Evolutionary conservation across 2,113 vertebrate genomes (phyloP), one percentile per base, ranked within the genome.

Genomic region (Xiphias gladius): DNA sequence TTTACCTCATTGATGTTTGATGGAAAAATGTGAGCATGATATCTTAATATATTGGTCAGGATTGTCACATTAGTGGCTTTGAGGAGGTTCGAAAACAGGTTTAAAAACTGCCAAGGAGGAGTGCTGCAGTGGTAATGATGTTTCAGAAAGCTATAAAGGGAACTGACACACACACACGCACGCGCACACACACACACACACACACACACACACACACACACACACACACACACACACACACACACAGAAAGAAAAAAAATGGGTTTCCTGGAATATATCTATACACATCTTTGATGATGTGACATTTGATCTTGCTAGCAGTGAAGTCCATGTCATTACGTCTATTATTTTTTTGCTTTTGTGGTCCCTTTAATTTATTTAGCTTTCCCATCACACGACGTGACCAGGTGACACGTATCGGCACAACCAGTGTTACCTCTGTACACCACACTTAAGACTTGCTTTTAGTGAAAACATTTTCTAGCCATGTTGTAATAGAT

Each of bases 61-160:
- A 43, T n/a, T 68, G 76, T 75, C 79, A 68, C 48, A 22, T 80
- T 80, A 67, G 75, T 48, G 70, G 24, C 14, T n/a, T 7, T 58
- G 46, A 69, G 50, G 13, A 35, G 39, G 46, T 68, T 48, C 19
- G 52, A 46, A 43, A 79, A 48, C 52, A 22, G 59, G 35, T 46
- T 61, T 59, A 46, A 59, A 80, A 77, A 50, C 30, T 64, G 77
- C 43, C 46, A 32, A 5, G 43, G 66, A 75, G 48, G 57, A 64
- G 39, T 48, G 63, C n/a, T 17, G 26, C 22, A 37, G 43, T 22
- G 41, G 35, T 32, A 58, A 72, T 71, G 72, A 79, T 17, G 5
- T 79, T 65, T 66, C 30, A 69, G 57, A 32, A 28, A 76, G 35
- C 85, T 79, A 66, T 72, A 79, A 72, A 76, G 5, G 39, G 66